Conservation (phyloP, 2,888 invertebrate genomes). For the Lepidochitona cinerea region DNA sequence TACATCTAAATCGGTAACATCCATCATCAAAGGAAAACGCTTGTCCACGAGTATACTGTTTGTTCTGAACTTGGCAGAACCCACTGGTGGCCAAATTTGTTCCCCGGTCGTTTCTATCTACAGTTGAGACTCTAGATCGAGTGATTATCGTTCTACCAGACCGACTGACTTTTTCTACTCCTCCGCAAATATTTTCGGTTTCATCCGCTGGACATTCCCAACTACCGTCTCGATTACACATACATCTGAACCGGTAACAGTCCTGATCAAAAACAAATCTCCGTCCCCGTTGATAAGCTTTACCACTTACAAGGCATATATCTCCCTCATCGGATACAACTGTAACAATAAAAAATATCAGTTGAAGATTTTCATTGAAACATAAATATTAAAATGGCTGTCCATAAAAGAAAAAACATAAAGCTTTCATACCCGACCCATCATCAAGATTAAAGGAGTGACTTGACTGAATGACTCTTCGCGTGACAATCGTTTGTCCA, state of each 20-base stretch:
- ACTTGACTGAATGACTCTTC: too few relatives aligned
- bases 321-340: background rate
- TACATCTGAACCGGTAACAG: constrained; percentile 39
- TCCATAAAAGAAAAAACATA: too few relatives aligned
- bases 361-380: too few relatives aligned
- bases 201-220: constrained; percentile 34
- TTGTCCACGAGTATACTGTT: background rate
- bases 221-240: constrained; percentile 39
- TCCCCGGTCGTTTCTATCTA: too few relatives aligned
- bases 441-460: too few relatives aligned
- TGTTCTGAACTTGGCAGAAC: too few relatives aligned
- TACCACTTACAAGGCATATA: background rate
- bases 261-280: constrained; percentile 24
- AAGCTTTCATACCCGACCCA: too few relatives aligned
- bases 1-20: constrained; percentile 4
- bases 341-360: too few relatives aligned
- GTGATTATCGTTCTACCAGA: background rate
- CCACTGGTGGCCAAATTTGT: too few relatives aligned
- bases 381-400: too few relatives aligned
- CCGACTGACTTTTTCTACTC: background rate
- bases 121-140: background rate
- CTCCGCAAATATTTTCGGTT: constrained; percentile 30
- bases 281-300: background rate
- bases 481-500: background rate
- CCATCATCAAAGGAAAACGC: background rate